Evolutionary conservation across 2,888 invertebrate genomes (phyloP).

Genomic region (Celastrina argiolus): DNA sequence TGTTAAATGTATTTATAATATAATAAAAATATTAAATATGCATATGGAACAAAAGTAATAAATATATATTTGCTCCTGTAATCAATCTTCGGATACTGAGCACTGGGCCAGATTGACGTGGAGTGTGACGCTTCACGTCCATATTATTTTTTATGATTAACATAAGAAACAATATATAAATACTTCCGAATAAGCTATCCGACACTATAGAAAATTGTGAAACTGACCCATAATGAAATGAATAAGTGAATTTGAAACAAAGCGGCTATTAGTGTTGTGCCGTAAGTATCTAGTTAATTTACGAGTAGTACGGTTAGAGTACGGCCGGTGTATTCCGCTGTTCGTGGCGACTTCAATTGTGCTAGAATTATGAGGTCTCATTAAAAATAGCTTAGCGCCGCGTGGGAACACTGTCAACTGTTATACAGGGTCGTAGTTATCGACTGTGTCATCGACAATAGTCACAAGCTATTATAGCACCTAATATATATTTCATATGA

Average conservation of each 20-base stretch:
- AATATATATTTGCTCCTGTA: no score
- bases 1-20: no score
- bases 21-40: no score
- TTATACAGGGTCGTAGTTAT: neutral
- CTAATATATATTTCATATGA: no score
- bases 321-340: neutral
- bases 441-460: neutral
- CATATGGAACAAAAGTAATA: no score
- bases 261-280: neutral
- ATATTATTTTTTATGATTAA: no score
- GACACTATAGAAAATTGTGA: neutral
- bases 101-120: no score
- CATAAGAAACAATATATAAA: no score
- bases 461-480: neutral
- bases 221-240: neutral
- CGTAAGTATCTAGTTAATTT: neutral
- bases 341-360: slow-evolving; percentile 17
- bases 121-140: no score
- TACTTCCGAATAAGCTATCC: no score
- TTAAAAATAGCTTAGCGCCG: slow-evolving; percentile 22
- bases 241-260: neutral
- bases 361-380: slow-evolving; percentile 20
- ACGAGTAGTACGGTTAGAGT: neutral
- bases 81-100: no score
- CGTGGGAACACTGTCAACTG: slow-evolving; percentile 19